phyloP scores from a whole-genome alignment of 2,888 invertebrate genomes.

The Alloscopus bannaensis region DNA sequence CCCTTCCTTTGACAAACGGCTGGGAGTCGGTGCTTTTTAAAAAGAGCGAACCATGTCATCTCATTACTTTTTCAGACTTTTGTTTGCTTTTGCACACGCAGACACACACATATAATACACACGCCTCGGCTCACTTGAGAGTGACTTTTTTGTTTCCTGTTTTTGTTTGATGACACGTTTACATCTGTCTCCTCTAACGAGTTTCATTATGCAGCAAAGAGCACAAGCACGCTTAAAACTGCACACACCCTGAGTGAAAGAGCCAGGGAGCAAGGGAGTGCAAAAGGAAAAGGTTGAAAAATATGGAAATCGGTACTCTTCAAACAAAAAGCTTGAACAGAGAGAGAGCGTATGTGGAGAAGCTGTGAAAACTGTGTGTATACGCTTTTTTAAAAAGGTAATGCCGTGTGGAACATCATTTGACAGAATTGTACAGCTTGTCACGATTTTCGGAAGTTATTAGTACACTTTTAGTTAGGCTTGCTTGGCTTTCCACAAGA shows the following conservation, averaged over 20 bases:
- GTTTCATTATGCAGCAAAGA: slow-evolving; percentile 3
- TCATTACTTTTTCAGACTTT: slow-evolving; percentile 7
- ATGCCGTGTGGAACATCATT: background rate
- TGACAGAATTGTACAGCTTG: slow-evolving; percentile 19
- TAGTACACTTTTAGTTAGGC: slow-evolving; percentile 26
- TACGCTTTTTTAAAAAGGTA: background rate
- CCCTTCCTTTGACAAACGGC: too few species aligned
- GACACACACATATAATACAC: too few species aligned
- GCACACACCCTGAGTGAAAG: too few species aligned
- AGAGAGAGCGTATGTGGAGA: too few species aligned
- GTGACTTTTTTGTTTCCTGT: too few species aligned
- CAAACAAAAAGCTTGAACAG: too few species aligned
- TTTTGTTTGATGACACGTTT: slow-evolving; percentile 28
- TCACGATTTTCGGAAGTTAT: slow-evolving; percentile 56
- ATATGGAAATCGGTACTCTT: too few species aligned
- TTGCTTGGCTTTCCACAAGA: background rate
- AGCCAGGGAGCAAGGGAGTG: too few species aligned
- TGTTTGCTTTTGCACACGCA: slow-evolving; percentile 31
- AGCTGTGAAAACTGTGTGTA: slow-evolving; percentile 7
- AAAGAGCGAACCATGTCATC: too few species aligned
- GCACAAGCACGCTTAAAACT: too few species aligned
- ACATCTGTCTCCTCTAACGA: slow-evolving; percentile 18
- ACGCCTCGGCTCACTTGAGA: too few species aligned
- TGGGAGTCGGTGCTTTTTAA: too few species aligned
- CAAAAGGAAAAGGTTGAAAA: background rate